Conservation (phyloP, 2,113 vertebrate species). For the Psittacara wagleri region DNA sequence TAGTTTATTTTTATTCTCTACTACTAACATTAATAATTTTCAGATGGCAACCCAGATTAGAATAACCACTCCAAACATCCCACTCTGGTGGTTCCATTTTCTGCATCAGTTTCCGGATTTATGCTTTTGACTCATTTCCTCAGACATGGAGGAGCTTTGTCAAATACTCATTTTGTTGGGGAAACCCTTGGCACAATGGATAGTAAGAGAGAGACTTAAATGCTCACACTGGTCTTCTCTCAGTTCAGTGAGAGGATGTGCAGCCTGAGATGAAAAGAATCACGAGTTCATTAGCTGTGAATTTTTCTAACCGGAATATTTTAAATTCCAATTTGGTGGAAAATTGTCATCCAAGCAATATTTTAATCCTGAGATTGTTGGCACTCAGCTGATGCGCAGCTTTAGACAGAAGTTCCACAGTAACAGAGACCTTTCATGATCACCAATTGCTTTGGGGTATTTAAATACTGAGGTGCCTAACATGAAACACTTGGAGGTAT, state of each 20-base stretch:
- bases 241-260: not conserved
- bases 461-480: not conserved
- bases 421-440: not conserved
- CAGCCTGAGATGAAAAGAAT: not conserved
- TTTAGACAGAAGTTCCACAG: not conserved
- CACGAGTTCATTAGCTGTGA: not conserved
- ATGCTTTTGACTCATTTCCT: not conserved
- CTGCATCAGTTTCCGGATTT: not conserved
- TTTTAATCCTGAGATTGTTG: not conserved
- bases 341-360: not conserved
- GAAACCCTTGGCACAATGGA: not conserved
- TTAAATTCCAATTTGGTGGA: not conserved
- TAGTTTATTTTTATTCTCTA: constrained; percentile 17
- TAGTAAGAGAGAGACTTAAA: not conserved
- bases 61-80: not conserved
- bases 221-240: not conserved
- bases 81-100: constrained; percentile 1
- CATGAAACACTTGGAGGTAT: not conserved
- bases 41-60: constrained; percentile 7
- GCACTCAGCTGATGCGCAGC: not conserved
- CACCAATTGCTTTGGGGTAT: not conserved
- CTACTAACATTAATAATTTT: constrained; percentile 21
- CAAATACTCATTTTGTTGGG: not conserved
- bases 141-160: not conserved
- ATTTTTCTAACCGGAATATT: not conserved